A percentile compares a stretch with the other conserved stretches of the same genome.
These are phyloP conservation scores for Cotesia congregata DNA, from an alignment of 2,888 invertebrate genomes.

Conservation along the genomic window DNA sequence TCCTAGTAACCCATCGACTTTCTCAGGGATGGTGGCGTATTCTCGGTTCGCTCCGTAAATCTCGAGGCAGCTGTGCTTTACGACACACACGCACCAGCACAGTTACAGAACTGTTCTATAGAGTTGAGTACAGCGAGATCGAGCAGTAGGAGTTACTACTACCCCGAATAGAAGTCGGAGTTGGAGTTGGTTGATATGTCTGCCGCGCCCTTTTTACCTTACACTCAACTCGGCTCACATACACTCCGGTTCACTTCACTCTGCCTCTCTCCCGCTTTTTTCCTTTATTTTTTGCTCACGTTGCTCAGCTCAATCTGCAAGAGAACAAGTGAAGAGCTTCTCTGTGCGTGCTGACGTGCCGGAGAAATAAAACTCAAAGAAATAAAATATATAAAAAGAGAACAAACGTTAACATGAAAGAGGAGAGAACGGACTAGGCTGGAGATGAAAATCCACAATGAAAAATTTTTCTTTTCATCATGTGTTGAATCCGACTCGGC, in stretches of 20 bases:
- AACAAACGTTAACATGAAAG: background rate
- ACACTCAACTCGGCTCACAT: slow-evolving; percentile 7
- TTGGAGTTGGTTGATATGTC: slow-evolving; percentile 19
- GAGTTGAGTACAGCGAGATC: slow-evolving; percentile 2
- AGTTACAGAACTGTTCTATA: too few relatives aligned
- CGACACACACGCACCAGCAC: slow-evolving; percentile 43
- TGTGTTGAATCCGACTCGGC: background rate
- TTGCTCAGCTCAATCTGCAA: background rate
- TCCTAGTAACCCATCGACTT: slow-evolving; percentile 48
- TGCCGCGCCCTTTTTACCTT: slow-evolving; percentile 27
- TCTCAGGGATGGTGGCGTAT: slow-evolving; percentile 46
- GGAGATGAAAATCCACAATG: slow-evolving; percentile 15
- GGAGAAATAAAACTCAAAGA: slow-evolving; percentile 18
- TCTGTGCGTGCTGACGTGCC: slow-evolving; percentile 27
- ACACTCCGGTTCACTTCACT: background rate
- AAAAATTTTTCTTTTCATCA: slow-evolving; percentile 13
- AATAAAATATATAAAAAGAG: slow-evolving; percentile 5
- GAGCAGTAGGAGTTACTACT: slow-evolving; percentile 22
- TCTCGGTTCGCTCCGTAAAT: slow-evolving; percentile 55
- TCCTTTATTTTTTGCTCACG: background rate
- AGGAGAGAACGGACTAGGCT: background rate
- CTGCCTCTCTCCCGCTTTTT: background rate
- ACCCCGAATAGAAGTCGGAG: background rate
- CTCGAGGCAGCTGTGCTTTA: slow-evolving; percentile 62
- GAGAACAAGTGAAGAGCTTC: background rate